A percentile compares a stretch with the other conserved stretches of the same genome.
Evolutionary conservation across 1,140 invertebrate species (phyloP).

Genomic region (Leptinotarsa defecta): DNA sequence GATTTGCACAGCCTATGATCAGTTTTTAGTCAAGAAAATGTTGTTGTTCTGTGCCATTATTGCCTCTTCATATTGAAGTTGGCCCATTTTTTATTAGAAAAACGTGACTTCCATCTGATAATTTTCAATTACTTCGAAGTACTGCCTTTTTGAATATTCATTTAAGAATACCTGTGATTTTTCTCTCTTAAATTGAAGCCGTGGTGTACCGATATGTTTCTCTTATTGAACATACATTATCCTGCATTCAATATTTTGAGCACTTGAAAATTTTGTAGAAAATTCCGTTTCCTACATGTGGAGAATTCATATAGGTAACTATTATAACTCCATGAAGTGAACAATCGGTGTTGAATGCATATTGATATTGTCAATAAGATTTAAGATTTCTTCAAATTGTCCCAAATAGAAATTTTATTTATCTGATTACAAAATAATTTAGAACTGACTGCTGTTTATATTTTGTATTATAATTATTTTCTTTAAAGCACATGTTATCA

Average conservation of each 20-base stretch:
- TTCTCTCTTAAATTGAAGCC: conserved; percentile 5
- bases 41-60: background rate
- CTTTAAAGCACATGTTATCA: background rate
- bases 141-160: conserved; percentile 7
- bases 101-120: background rate
- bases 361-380: too few species aligned
- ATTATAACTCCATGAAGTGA: background rate
- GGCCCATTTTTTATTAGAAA: background rate
- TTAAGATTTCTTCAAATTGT: background rate
- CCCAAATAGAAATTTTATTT: background rate
- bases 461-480: conserved; percentile 2
- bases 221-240: background rate
- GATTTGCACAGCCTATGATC: too few species aligned
- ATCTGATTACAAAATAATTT: background rate
- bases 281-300: too few species aligned
- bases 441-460: background rate
- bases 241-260: too few species aligned
- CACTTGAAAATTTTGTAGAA: too few species aligned
- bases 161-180: conserved; percentile 23
- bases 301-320: too few species aligned
- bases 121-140: conserved; percentile 1
- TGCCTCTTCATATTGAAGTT: background rate
- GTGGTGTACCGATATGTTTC: background rate
- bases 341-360: background rate
- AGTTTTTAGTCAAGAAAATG: too few species aligned